Percentiles rank a stretch among this genome's conserved stretches.
phyloP scores from a whole-genome alignment of 2,797 vertebrate species.

The Vireo griseus region DNA sequence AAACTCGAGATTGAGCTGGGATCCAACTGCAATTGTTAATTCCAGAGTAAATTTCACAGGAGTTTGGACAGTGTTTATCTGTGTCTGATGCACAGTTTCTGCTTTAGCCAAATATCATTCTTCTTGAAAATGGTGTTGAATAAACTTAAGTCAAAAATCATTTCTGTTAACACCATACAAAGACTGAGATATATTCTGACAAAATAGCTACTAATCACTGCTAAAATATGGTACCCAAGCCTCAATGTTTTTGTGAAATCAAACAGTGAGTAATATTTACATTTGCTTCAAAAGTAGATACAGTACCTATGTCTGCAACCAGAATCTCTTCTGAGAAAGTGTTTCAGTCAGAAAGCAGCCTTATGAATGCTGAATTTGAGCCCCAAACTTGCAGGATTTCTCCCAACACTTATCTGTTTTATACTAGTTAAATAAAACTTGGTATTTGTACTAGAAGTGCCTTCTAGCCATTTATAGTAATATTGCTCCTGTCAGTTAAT shows the following conservation, averaged over 20 bases:
- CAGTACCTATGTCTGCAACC: neutral
- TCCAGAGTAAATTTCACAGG: neutral
- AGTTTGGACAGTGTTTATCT: neutral
- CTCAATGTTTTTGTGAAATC: neutral
- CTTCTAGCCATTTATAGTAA: constrained; percentile 12
- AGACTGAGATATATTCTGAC: neutral
- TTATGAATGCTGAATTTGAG: neutral
- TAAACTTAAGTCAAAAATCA: neutral
- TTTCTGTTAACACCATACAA: neutral
- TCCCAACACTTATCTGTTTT: neutral
- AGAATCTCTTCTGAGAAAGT: neutral
- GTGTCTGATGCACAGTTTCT: neutral
- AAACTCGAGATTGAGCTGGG: neutral
- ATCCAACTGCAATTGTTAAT: neutral
- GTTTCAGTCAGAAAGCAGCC: neutral
- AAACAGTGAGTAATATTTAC: neutral
- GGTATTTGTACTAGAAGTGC: neutral
- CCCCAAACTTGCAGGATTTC: neutral
- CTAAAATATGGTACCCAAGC: neutral
- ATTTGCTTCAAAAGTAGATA: neutral
- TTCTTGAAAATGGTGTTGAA: neutral
- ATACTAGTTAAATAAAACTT: neutral
- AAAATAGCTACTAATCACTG: neutral
- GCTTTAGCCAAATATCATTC: neutral
- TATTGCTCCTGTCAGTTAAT: constrained; percentile 14